These are phyloP conservation scores for Panthera tigris DNA, from an alignment of 2,113 vertebrate species.

Conservation along the genomic window DNA sequence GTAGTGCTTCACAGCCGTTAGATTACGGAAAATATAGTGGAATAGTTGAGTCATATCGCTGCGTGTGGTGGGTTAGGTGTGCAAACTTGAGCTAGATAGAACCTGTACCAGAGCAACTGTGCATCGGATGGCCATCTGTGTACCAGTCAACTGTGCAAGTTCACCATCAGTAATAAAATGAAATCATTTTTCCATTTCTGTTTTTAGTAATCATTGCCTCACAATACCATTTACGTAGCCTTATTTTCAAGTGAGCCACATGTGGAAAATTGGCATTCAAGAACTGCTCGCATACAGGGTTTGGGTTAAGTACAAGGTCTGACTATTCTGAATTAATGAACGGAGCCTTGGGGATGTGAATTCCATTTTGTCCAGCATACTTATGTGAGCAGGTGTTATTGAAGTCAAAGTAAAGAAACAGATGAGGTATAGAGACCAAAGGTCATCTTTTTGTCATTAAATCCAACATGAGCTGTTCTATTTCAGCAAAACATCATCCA, in stretches of 20 bases:
- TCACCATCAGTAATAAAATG: background rate
- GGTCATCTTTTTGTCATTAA: background rate
- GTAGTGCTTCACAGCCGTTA: background rate
- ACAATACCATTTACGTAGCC: background rate
- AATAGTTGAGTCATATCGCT: background rate
- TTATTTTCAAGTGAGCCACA: background rate
- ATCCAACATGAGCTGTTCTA: background rate
- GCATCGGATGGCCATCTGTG: background rate
- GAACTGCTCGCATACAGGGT: background rate
- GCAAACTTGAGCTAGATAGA: background rate
- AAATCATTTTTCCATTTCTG: background rate
- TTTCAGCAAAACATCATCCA: background rate
- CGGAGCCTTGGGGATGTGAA: background rate
- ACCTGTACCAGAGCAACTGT: background rate
- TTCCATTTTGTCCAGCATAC: background rate
- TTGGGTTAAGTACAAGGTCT: conserved; percentile 1
- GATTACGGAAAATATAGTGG: background rate
- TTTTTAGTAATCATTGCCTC: background rate
- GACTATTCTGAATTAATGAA: background rate
- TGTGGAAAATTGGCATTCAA: background rate
- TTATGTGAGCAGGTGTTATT: background rate
- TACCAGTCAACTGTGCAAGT: background rate
- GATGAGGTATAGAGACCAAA: background rate
- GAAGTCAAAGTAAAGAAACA: background rate
- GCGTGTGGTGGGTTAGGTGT: background rate